Percentiles rank a stretch among this genome's conserved stretches.
These are phyloP conservation scores for Crepidodera aurea DNA, from an alignment of 2,888 invertebrate species.

Conservation along the genomic window DNA sequence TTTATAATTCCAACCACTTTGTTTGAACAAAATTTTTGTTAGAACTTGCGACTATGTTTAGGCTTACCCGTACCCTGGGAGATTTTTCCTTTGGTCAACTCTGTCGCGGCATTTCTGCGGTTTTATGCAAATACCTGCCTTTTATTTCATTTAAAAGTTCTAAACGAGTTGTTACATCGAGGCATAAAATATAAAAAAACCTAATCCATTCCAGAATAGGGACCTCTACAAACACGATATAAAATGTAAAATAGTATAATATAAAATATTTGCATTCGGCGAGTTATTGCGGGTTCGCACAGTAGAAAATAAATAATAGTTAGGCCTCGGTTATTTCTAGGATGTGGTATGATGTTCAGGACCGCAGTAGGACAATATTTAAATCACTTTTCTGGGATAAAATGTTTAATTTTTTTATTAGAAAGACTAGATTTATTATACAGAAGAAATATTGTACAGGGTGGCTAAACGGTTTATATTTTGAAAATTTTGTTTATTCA, in stretches of 20 bases:
- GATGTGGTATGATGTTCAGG: too few species aligned
- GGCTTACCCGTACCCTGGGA: neutral
- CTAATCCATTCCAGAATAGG: neutral
- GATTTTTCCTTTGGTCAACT: conserved; percentile 16
- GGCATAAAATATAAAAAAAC: conserved; percentile 7
- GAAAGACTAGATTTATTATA: too few species aligned
- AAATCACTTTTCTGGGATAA: too few species aligned
- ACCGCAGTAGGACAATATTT: too few species aligned
- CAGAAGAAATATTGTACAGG: too few species aligned
- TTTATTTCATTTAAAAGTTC: conserved; percentile 11
- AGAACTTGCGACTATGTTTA: conserved; percentile 9
- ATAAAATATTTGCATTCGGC: neutral
- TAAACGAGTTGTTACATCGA: conserved; percentile 17
- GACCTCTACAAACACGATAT: conserved; percentile 14
- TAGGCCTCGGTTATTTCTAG: too few species aligned
- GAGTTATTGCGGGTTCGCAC: neutral
- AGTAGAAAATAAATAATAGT: neutral
- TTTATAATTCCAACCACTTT: conserved; percentile 3
- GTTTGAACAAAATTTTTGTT: conserved; percentile 13
- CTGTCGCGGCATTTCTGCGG: conserved; percentile 9
- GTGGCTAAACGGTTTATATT: too few species aligned
- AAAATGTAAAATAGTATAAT: conserved; percentile 2
- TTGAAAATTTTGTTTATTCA: too few species aligned
- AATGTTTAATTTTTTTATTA: too few species aligned
- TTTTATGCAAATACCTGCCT: conserved; percentile 17